These are phyloP conservation scores for Gymnoscopelus braueri DNA, from an alignment of 2,797 vertebrate species.

Conservation along the genomic window DNA sequence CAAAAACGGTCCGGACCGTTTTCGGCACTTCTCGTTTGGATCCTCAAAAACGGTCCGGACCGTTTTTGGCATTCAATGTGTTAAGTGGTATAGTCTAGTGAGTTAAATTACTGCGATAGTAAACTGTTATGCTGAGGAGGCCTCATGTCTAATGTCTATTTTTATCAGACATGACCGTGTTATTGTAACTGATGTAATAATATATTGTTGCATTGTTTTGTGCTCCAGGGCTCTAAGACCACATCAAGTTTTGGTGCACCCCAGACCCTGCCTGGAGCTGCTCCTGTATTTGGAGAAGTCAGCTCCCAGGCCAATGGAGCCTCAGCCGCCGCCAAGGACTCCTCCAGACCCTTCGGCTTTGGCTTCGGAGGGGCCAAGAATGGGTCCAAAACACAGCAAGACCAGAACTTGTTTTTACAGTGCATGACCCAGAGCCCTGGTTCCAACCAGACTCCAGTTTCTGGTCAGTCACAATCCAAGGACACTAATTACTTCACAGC, in stretches of 20 bases:
- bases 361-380: constrained; percentile 83
- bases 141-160: neutral
- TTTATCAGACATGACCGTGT: neutral
- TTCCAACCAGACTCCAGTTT: constrained; percentile 77
- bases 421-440: constrained; percentile 92
- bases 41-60: too few species aligned
- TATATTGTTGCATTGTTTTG: constrained; percentile 18
- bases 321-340: constrained; percentile 73
- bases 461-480: constrained; percentile 85
- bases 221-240: constrained; percentile 86
- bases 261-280: constrained; percentile 57
- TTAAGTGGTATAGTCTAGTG: too few species aligned
- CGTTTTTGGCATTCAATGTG: too few species aligned
- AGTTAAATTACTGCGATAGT: too few species aligned
- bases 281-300: constrained; percentile 85
- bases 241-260: constrained; percentile 78
- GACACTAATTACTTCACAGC: constrained; percentile 92
- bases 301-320: constrained; percentile 89
- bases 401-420: constrained; percentile 98
- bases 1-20: too few species aligned
- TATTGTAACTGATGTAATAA: neutral
- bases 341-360: constrained; percentile 88
- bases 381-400: constrained; percentile 81
- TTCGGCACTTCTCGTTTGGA: too few species aligned
- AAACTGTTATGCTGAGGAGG: too few species aligned